Conservation (phyloP, 2,797 vertebrate species). For the Garrulus glandarius region DNA sequence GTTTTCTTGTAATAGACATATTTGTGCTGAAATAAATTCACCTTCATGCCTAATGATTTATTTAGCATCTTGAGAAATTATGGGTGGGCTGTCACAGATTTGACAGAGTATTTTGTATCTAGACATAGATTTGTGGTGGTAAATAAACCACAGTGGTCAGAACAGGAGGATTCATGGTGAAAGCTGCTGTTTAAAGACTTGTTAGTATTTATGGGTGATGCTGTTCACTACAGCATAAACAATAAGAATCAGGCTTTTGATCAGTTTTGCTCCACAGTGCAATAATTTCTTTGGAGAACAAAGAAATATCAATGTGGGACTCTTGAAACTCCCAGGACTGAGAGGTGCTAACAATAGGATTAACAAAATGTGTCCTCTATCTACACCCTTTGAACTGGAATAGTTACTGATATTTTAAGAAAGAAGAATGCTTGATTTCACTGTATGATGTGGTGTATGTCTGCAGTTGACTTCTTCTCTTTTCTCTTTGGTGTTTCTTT, state of each 20-base stretch:
- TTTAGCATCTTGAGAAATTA: not conserved
- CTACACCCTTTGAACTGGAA: not conserved
- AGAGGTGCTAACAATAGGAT: not conserved
- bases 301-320: accelerated
- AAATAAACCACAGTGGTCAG: accelerated
- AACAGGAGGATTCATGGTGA: not conserved
- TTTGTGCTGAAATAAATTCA: not conserved
- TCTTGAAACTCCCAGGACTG: not conserved
- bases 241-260: accelerated
- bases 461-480: not conserved
- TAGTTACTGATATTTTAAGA: not conserved
- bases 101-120: not conserved
- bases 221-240: not conserved
- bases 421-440: not conserved
- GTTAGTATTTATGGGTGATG: not conserved
- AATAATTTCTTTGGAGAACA: not conserved
- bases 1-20: not conserved
- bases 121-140: not conserved
- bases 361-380: accelerated
- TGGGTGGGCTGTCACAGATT: accelerated
- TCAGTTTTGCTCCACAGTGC: not conserved
- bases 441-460: accelerated
- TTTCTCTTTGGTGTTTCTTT: not conserved
- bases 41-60: accelerated
- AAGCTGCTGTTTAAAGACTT: not conserved